A percentile compares a stretch with the other conserved stretches of the same genome.
Evolutionary conservation across 2,797 vertebrate genomes (phyloP).

Genomic region (Buceros bicornis): DNA sequence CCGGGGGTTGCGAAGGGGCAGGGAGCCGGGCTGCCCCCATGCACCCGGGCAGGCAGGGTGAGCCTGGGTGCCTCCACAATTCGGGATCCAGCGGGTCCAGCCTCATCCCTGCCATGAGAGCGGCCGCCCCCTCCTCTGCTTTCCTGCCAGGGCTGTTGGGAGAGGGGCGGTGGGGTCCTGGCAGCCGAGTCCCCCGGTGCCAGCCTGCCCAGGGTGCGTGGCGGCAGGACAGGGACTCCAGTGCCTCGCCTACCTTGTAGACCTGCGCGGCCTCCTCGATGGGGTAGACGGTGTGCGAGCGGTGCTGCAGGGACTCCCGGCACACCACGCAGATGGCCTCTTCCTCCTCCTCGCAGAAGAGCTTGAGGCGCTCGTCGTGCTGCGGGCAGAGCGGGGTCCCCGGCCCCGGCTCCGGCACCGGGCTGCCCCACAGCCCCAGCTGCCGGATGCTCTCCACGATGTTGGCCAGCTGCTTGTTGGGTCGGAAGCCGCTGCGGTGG

Average conservation of each 20-base stretch:
- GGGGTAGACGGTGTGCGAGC: conserved; percentile 64
- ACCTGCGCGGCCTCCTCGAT: conserved; percentile 73
- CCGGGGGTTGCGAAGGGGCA: accelerated
- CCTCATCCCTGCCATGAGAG: accelerated
- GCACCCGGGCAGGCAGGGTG: accelerated
- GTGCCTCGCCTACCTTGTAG: conserved; percentile 64
- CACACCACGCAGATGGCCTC: conserved; percentile 80
- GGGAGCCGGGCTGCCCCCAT: background rate
- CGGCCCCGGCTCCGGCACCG: background rate
- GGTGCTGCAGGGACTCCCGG: conserved; percentile 77
- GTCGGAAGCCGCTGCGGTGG: conserved; percentile 86
- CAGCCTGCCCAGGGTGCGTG: accelerated
- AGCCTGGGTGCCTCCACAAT: background rate
- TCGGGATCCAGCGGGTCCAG: accelerated
- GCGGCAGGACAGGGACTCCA: background rate
- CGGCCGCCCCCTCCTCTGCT: background rate
- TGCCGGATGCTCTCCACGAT: conserved; percentile 76
- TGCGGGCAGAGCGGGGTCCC: conserved; percentile 18
- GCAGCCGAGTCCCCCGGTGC: accelerated
- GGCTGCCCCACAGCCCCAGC: conserved; percentile 46
- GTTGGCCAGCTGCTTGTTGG: conserved; percentile 82
- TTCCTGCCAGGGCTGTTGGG: accelerated
- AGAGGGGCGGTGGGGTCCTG: background rate
- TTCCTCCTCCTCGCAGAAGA: conserved; percentile 76
- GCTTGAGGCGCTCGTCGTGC: conserved; percentile 77